Evolutionary conservation across 1,140 invertebrate genomes (phyloP).

Genomic region (Drosophila mojavensis): DNA sequence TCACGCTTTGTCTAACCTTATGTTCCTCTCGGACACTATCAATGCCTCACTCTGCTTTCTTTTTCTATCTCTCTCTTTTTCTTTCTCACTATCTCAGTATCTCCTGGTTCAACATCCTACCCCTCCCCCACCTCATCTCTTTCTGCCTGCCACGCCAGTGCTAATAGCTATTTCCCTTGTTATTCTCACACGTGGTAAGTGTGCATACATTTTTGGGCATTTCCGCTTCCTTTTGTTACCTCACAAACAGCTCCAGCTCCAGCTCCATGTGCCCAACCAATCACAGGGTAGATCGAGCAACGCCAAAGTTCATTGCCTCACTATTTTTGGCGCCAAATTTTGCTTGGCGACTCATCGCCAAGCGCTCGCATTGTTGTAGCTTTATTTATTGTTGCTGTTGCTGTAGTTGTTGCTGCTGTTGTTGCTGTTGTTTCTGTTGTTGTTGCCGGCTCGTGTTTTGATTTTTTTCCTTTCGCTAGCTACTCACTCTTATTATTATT

Average conservation of each 20-base stretch:
- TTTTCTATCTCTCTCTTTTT: too few species aligned
- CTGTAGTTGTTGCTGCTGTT: constrained; percentile 32
- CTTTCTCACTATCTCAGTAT: too few species aligned
- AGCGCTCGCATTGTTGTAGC: constrained; percentile 10
- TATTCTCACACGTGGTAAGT: too few species aligned
- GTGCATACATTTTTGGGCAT: too few species aligned
- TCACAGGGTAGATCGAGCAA: constrained; percentile 8
- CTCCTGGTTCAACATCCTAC: too few species aligned
- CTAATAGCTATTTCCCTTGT: neutral
- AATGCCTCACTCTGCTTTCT: too few species aligned
- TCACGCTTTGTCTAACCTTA: too few species aligned
- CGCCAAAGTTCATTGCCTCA: constrained; percentile 41
- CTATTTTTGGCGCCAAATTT: constrained; percentile 45
- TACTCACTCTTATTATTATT: neutral
- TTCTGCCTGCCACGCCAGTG: neutral
- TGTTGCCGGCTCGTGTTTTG: constrained; percentile 40
- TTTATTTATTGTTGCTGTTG: constrained; percentile 16
- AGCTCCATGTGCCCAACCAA: too few species aligned
- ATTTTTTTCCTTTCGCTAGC: constrained; percentile 37
- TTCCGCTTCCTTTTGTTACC: neutral
- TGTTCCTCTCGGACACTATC: too few species aligned
- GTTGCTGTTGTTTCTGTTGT: constrained; percentile 14
- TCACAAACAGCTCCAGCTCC: too few species aligned
- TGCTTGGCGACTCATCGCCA: constrained; percentile 23
- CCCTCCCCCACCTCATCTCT: neutral